Evolutionary conservation across 2,113 vertebrate species (phyloP), one percentile per base, ranked within the genome.

Genomic region (Psilopogon haemacephalus): DNA sequence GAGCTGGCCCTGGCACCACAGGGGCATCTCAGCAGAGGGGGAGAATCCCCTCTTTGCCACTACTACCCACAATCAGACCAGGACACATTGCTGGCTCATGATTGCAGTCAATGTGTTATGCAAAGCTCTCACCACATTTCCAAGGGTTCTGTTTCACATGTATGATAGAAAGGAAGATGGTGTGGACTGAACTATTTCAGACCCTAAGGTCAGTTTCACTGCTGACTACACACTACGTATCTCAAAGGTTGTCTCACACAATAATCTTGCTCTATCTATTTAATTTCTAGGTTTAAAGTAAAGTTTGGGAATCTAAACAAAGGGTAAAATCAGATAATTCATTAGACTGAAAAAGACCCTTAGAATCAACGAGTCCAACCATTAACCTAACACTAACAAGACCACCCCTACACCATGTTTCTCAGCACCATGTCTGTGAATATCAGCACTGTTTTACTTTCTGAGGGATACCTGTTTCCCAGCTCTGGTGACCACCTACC

Each of bases 401-500:
- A 27, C 27, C 52, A 28, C 27, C 12, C 24, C 52, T 54, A 54
- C 15, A 24, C 14, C 54, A 35, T 0, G 8, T 21, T 19, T 6
- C 11, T 10, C 2, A 3, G 0, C 3, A 0, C 3, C 27, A 64
- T 4, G 1, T 11, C 14, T 52, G 37, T 50, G 48, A 50, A 24
- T 26, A 28, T 2, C 5, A 67, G 9, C 27, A 54, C 5, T 28
- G 14, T 28, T 28, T 54, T 5, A 16, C 15, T 28, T 54, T 28
- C 52, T 16, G 13, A 15, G 27, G 52, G 26, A 14, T 28, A 26
- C 15, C 12, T 54, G 52, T 54, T 54, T 55, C 54, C 15, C 54
- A 50, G 48, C 48, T 50, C 23, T 50, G 48, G 48, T 55, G 54
- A 10, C 15, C 28, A 55, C 98, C 96, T 97, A 99, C 98, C 98